Base-by-base conservation (phyloP, 2,113 vertebrate species). In the Myiozetetes cayanensis region DNA sequence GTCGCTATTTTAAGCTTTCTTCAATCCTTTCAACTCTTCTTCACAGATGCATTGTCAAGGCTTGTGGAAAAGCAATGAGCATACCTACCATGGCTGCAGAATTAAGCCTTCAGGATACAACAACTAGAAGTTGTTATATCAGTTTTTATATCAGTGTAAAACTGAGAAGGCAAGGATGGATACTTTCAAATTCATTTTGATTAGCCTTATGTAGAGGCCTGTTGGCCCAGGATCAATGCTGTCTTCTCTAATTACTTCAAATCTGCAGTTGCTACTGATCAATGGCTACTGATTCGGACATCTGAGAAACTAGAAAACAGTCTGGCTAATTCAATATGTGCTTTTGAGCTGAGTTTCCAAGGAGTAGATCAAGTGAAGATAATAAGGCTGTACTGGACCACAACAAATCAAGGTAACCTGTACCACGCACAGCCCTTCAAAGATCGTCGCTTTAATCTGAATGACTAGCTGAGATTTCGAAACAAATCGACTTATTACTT, bases 21-120 rank as follows among this genome's bases (percentile, higher is more conserved):
- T 71, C 85, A 96, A 66, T 78, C 84, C 85, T 76, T 91, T 85
- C 66, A 87, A 91, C 75, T 63, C 68, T 50, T 89, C 91, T 94
- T 94, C 56, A 77, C 27, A 88, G 82, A 83, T 75, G 50, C 50
- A 73, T 44, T 37, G 90, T 72, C 89, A 95, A 95, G 50, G 73
- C 70, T 68, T 47, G 70, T 35, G 66, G 90, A 43, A 72, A 94
- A 93, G 77, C 47, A 94, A 68, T 37, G 50, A 77, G 74, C 75
- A 76, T 10, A 83, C 22, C 62, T 50, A 68, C 23, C 39, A 68
- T 0, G 74, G 55, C 85, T 87, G 80, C 33, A 70, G 87, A 87
- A 79, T 71, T 89, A 75, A 92, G 35, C 52, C 46, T 55, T 41
- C 46, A 31, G 4, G 25, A 30, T 2, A 50, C 14, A 90, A 80